Evolutionary conservation across 2,888 invertebrate genomes (phyloP), one percentile per base, ranked within the genome.

Genomic region (Trisateles emortualis): DNA sequence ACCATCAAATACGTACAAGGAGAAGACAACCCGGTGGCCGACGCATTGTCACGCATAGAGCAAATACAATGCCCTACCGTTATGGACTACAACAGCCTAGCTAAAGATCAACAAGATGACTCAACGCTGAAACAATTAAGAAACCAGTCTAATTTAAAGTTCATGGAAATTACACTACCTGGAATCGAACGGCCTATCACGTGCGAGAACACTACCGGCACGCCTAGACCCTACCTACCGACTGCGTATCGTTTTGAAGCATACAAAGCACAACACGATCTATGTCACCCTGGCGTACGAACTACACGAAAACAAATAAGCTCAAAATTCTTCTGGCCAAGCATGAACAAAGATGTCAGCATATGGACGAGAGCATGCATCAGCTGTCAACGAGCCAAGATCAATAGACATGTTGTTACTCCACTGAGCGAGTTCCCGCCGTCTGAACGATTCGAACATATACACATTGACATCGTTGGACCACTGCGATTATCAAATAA

Each of bases 31-130:
- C 6, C 26, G 3, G 62, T 62, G 0, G 70, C 67, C n/a, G 67
- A 68, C 22, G 51, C 66, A 0, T 26, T 71, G 42, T 71, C 64
- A 13, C 42, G 64, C 0, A 41, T 65, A 1, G 55, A 58, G 45
- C 56, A 54, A 3, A 63, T 67, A n/a, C 17, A 36, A 1, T 49
- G 36, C 8, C 48, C 56, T 1, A 14, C 57, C 0, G 11, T 11
- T 3, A 52, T 57, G 3, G 39, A 52, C n/a, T 45, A 40, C 9
- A 4, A 41, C 9, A 14, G 40, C 2, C 0, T 51, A 16, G 5
- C 32, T 0, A 10, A 30, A 30, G 24, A 24, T 6, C 24, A 24
- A 24, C 24, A 24, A 4, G 8, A 8, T 8, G 24, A 1, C 24
- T 6, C 24, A 24, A 8, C 8, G 8, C 24, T 24, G 24, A 24